Conservation (phyloP, 2,888 invertebrate species). For the Cotesia congregata region DNA sequence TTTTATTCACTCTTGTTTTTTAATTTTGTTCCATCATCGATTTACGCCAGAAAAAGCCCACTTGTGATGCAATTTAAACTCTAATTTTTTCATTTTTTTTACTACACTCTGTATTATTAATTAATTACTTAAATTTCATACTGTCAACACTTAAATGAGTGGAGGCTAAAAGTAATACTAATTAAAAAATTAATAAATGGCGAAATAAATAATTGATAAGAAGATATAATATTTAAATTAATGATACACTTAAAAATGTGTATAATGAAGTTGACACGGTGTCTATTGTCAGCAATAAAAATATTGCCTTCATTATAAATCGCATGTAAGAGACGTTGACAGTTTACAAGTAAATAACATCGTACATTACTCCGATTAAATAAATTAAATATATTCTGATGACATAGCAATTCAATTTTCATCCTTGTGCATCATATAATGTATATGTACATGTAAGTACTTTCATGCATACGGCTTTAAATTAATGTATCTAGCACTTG, state of each 20-base stretch:
- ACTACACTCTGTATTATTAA: background rate
- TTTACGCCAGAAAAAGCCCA: background rate
- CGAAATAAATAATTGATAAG: background rate
- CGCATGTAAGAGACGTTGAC: background rate
- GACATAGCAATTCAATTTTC: conserved; percentile 5
- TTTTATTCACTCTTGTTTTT: conserved; percentile 17
- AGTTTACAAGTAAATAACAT: conserved; percentile 7
- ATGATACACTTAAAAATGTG: background rate
- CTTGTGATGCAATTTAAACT: conserved; percentile 4
- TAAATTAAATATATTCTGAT: background rate
- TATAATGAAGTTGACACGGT: background rate
- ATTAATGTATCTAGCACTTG: conserved; percentile 8
- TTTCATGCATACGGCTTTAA: background rate
- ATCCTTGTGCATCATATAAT: background rate
- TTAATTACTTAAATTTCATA: background rate
- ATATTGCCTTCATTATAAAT: conserved; percentile 2
- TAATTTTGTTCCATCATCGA: conserved; percentile 2
- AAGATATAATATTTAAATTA: background rate
- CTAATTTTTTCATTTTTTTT: background rate
- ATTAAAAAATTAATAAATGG: background rate
- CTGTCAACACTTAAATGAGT: background rate
- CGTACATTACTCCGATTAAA: conserved; percentile 1
- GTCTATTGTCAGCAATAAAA: conserved; percentile 1
- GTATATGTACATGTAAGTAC: background rate
- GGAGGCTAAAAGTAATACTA: background rate